Evolutionary conservation across 2,113 vertebrate genomes (phyloP), one percentile per base, ranked within the genome.

Genomic region (Hystrix cristata): DNA sequence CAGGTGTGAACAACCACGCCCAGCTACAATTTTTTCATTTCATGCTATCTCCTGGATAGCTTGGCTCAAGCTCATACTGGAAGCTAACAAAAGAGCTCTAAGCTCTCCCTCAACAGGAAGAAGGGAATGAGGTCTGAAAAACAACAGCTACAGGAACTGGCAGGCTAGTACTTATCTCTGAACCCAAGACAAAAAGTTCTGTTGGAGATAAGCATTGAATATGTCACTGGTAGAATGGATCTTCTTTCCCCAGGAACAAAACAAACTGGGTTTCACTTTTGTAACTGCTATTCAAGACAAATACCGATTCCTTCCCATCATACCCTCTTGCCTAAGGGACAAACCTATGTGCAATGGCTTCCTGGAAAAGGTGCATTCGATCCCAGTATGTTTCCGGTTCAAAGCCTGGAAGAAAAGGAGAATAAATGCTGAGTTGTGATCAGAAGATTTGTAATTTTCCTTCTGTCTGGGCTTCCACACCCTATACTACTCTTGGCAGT

Each of bases 301-400:
- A 86, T 10, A 29, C 4, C 0, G 34, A 62, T 25, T 55, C 43
- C 31, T 74, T 78, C 71, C 76, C 21, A 74, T 9, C 7, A 4
- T 23, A 84, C 57, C 83, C 55, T 71, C 53, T n/a, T 38, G 65
- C 38, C 53, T 53, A 48, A 60, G 57, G 67, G 51, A 94, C 98
- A 31, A 48, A 99, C 99, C 99, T 99, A 98, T 99, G 99, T 0
- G 99, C 99, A 88, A 99, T 99, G 93, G 99, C 99, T 97, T 99
- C 99, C 98, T 99, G 99, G 8, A 99, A 99, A 34, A 99, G 99
- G 97, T 99, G 99, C 99, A 99, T 99, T 95, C 99, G 99, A 90
- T 99, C 99, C 99, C 99, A 99, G 96, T 99, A 99, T 0, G 99
- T 99, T 97, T 99, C 99, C 0, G 99, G 99, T 95, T 99, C 99